Percentiles rank a stretch among this genome's conserved stretches.
Conservation (phyloP, 2,113 vertebrate species). For the Daphoenositta chrysoptera region DNA sequence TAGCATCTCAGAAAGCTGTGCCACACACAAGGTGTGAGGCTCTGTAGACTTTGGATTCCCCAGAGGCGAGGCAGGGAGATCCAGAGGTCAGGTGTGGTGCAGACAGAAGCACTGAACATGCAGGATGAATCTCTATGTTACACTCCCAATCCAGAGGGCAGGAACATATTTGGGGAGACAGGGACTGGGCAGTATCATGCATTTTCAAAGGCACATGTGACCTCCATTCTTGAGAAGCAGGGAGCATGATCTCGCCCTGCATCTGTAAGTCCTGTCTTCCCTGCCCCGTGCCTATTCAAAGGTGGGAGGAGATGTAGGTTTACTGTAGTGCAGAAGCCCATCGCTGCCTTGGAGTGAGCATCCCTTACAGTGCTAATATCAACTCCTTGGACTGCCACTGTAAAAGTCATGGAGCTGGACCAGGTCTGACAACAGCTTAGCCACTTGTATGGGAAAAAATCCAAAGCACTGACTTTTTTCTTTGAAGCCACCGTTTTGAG, state of each 20-base stretch:
- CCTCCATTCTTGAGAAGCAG: neutral
- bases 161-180: neutral
- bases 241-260: neutral
- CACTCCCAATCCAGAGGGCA: neutral
- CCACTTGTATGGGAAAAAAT: neutral
- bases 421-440: neutral
- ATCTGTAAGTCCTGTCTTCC: neutral
- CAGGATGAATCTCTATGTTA: neutral
- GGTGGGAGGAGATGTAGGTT: neutral
- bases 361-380: neutral
- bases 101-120: neutral
- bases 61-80: neutral
- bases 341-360: neutral
- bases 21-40: neutral
- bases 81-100: neutral
- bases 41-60: neutral
- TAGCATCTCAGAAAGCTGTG: neutral
- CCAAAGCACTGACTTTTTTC: neutral
- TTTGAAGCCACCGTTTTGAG: neutral
- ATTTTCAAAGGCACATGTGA: neutral
- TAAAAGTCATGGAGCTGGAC: neutral
- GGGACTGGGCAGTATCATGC: neutral
- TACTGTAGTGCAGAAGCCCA: neutral
- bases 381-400: neutral
- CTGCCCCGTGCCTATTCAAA: neutral